Evolutionary conservation across 2,113 vertebrate species (phyloP), one percentile per base, ranked within the genome.

Genomic region (Spilogale gracilis): DNA sequence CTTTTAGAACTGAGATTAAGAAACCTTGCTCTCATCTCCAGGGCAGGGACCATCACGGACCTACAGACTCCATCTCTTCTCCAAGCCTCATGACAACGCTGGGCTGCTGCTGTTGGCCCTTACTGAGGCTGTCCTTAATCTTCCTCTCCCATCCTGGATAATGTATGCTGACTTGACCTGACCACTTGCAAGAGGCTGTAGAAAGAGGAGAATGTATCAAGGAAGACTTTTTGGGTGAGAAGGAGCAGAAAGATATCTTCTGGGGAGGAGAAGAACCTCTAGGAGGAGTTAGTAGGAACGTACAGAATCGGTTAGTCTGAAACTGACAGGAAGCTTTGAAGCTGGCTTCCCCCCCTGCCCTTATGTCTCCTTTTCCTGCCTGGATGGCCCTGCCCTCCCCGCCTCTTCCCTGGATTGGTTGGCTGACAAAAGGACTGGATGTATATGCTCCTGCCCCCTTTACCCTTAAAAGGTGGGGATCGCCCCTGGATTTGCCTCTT

Each of bases 401-500:
- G 11, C 84, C 45, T 79, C 10, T 50, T 67, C 80, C 91, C 78
- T 94, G 97, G 91, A 94, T 94, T 79, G 89, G 90, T 94, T 93
- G 97, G 94, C 96, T 91, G 96, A 94, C 88, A 71, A 65, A 93
- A 95, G 97, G 96, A 97, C 96, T 95, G 76, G 56, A 80, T 97
- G 98, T 97, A 97, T 85, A 97, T 97, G 93, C 67, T 97, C 94
- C 91, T 80, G 52, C 54, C 90, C 95, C 90, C 67, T 94, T 91
- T 84, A 18, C 88, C 94, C 88, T 60, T 56, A 8, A 78, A 91
- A 93, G 91, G 96, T 76, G 91, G 97, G 78, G 93, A 54, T 85
- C 12, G 45, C 95, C 96, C 97, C 85, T 93, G 98, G 98, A 96
- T 93, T 96, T 95, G 98, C 97, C 98, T 98, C 91, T 83, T 96